phyloP scores from a whole-genome alignment of 1,140 invertebrate species.

The Aphidius gifuensis region DNA sequence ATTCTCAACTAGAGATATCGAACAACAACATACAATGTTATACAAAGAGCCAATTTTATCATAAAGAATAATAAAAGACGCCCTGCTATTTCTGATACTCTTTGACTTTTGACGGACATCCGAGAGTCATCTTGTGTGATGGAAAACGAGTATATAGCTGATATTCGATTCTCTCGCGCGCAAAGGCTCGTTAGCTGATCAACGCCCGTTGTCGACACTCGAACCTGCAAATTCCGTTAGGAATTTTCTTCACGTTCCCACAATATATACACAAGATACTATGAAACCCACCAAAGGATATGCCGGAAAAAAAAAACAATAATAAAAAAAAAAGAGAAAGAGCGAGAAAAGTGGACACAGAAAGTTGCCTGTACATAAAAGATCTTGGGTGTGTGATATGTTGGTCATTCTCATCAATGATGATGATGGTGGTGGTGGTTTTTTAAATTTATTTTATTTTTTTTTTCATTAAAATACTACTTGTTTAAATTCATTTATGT shows the following conservation, averaged over 20 bases:
- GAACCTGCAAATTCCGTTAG: constrained; percentile 36
- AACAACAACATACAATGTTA: no score
- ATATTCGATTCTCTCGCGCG: constrained; percentile 11
- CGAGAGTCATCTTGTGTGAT: constrained; percentile 11
- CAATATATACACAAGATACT: constrained; percentile 20
- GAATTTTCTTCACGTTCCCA: constrained; percentile 38
- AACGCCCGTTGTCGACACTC: constrained; percentile 24
- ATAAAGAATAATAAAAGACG: background rate
- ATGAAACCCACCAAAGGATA: constrained; percentile 13
- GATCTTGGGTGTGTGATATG: no score
- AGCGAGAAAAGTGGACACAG: background rate
- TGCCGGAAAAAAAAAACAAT: no score
- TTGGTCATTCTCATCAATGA: background rate
- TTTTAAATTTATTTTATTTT: no score
- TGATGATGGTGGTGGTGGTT: background rate
- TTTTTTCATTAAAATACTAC: no score
- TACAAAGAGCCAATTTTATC: no score
- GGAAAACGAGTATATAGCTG: constrained; percentile 4
- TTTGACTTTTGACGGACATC: constrained; percentile 7
- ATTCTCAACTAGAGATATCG: background rate
- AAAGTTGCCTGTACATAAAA: no score
- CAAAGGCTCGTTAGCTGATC: constrained; percentile 20
- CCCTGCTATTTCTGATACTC: constrained; percentile 1
- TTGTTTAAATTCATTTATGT: no score
- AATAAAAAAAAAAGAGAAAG: background rate